Conservation (phyloP, 2,113 vertebrate genomes). For the Rhinichthys klamathensis region DNA sequence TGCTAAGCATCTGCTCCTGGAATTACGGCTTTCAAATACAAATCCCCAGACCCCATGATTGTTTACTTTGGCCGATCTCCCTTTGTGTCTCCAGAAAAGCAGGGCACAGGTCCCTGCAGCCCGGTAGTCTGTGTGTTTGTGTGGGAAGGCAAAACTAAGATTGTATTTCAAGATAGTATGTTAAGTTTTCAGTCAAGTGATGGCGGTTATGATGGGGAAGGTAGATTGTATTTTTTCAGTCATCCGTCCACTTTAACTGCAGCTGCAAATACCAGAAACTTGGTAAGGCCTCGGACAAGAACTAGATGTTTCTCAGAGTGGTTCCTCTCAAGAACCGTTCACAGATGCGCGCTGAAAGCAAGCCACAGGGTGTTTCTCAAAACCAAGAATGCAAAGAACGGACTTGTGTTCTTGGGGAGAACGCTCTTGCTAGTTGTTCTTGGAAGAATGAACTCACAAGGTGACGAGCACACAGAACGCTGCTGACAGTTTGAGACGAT, state of each 20-base stretch:
- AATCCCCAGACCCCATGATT: slow-evolving; percentile 21
- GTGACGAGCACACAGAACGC: too few relatives aligned
- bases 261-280: slow-evolving; percentile 18
- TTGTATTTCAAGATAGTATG: slow-evolving; percentile 44
- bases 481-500: too few relatives aligned
- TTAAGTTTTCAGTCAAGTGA: slow-evolving; percentile 26
- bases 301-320: neutral
- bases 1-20: slow-evolving; percentile 11
- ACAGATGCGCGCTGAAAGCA: neutral
- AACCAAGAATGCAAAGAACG: too few relatives aligned
- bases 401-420: too few relatives aligned
- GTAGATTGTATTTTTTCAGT: slow-evolving; percentile 26
- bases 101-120: slow-evolving; percentile 35
- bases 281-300: neutral
- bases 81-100: slow-evolving; percentile 35
- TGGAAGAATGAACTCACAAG: too few relatives aligned
- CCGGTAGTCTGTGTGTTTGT: neutral
- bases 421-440: too few relatives aligned
- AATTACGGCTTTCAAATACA: slow-evolving; percentile 31
- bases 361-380: too few relatives aligned
- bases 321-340: neutral
- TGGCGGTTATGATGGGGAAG: neutral
- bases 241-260: slow-evolving; percentile 22
- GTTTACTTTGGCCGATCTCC: slow-evolving; percentile 38
- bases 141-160: slow-evolving; percentile 17